Conservation (phyloP, 2,888 invertebrate species). For the Pseudococcus longispinus region DNA sequence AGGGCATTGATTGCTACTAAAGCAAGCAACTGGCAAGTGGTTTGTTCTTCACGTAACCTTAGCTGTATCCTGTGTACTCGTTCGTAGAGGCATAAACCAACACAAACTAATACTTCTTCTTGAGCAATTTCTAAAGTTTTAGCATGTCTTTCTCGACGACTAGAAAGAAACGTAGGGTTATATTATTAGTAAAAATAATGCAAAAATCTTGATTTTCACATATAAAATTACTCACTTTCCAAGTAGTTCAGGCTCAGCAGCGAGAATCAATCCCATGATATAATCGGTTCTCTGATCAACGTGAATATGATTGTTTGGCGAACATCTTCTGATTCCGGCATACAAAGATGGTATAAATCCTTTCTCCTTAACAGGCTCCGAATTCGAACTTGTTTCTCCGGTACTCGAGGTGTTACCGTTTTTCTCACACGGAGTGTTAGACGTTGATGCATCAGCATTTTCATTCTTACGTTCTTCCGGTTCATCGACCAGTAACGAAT, state of each 20-base stretch:
- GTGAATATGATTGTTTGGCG: slow-evolving; percentile 86
- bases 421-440: slow-evolving; percentile 38
- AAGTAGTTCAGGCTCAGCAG: slow-evolving; percentile 89
- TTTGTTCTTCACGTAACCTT: slow-evolving; percentile 87
- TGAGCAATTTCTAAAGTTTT: slow-evolving; percentile 97
- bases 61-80: slow-evolving; percentile 85
- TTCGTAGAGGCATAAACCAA: slow-evolving; percentile 92
- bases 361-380: slow-evolving; percentile 80
- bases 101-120: slow-evolving; percentile 92
- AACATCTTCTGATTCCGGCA: slow-evolving; percentile 84
- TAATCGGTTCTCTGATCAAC: slow-evolving; percentile 87
- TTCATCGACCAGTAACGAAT: slow-evolving; percentile 84
- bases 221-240: slow-evolving; percentile 70
- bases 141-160: slow-evolving; percentile 85
- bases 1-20: slow-evolving; percentile 87
- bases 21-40: slow-evolving; percentile 91
- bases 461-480: slow-evolving; percentile 61
- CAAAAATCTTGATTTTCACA: neutral
- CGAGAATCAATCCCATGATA: slow-evolving; percentile 83
- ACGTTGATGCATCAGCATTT: neutral
- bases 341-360: slow-evolving; percentile 88
- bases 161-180: neutral
- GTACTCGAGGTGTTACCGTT: neutral
- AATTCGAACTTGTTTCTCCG: slow-evolving; percentile 61
- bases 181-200: neutral